Evolutionary conservation across 37 sponge, comb jelly and placozoan genomes (phyloP), one percentile per base, ranked within the genome.

Genomic region (Amphimedon queenslandica): DNA sequence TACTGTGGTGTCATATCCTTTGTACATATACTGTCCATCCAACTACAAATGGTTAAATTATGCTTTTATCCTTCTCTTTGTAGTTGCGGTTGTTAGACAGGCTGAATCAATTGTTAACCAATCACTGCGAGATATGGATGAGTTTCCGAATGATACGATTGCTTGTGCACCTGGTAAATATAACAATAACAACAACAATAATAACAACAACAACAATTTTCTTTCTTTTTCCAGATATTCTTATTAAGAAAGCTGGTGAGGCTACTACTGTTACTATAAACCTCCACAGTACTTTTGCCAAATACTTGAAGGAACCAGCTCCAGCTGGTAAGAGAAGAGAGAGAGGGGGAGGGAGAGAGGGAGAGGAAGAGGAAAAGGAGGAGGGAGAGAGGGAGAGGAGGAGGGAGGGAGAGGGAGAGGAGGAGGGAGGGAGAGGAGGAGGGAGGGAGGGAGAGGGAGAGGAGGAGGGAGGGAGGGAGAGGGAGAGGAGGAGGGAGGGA

Each of bases 161-260:
- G 77, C 87, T 0, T 81, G 82, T 57, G 76, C 77, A 23, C 82
- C 87, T 37, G 69, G 69, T 68, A n/a, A n/a, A n/a, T n/a, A n/a
- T n/a, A n/a, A n/a, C n/a, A n/a, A n/a, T n/a, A n/a, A n/a, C n/a
- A n/a, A n/a, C n/a, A n/a, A n/a, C n/a, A n/a, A n/a, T n/a, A n/a
- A n/a, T n/a, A n/a, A n/a, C n/a, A n/a, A n/a, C n/a, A n/a, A n/a
- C n/a, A n/a, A n/a, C n/a, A n/a, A n/a, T n/a, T n/a, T n/a, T n/a
- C n/a, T n/a, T n/a, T n/a, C n/a, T n/a, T n/a, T n/a, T n/a, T n/a
- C n/a, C n/a, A n/a, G n/a, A n/a, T n/a, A n/a, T n/a, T n/a, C n/a
- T n/a, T n/a, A n/a, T n/a, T n/a, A n/a, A n/a, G n/a, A n/a, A n/a
- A n/a, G n/a, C n/a, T n/a, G n/a, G n/a, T n/a, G n/a, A n/a, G n/a